Conservation (phyloP, 2,113 vertebrate genomes). For the Caloenas nicobarica region DNA sequence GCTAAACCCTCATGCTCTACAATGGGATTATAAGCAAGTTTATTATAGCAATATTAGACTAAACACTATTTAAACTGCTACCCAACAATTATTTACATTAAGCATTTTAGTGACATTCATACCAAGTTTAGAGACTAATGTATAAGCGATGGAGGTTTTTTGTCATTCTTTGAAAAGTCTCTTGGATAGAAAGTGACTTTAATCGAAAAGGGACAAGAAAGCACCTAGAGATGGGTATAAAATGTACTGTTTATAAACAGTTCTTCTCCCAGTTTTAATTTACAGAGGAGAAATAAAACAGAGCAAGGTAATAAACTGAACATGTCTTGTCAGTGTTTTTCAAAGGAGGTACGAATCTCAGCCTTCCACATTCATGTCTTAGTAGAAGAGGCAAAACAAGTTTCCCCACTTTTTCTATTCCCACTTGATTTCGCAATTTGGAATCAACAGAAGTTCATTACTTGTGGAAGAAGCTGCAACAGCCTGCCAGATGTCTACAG, state of each 20-base stretch:
- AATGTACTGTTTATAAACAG: not conserved
- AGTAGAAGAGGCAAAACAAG: slow-evolving; percentile 15
- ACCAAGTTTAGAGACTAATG: not conserved
- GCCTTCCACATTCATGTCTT: not conserved
- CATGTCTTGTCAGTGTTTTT: not conserved
- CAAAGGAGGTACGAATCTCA: not conserved
- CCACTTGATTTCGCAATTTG: not conserved
- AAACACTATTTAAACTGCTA: not conserved
- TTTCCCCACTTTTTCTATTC: slow-evolving; percentile 12
- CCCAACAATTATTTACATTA: not conserved
- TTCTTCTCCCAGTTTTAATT: not conserved
- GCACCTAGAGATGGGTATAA: not conserved
- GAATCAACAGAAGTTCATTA: not conserved
- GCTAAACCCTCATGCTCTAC: not conserved
- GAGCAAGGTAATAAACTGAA: not conserved
- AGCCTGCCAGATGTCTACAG: slow-evolving; percentile 21
- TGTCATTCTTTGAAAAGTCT: not conserved
- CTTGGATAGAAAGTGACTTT: not conserved
- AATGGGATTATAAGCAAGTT: not conserved
- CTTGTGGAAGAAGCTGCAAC: slow-evolving; percentile 1
- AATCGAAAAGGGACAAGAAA: not conserved
- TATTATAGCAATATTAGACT: not conserved
- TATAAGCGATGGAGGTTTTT: not conserved
- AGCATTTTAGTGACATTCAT: not conserved
- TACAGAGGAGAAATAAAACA: not conserved